Conservation (phyloP, 2,797 vertebrate species). For the Centropyge bicolor region DNA sequence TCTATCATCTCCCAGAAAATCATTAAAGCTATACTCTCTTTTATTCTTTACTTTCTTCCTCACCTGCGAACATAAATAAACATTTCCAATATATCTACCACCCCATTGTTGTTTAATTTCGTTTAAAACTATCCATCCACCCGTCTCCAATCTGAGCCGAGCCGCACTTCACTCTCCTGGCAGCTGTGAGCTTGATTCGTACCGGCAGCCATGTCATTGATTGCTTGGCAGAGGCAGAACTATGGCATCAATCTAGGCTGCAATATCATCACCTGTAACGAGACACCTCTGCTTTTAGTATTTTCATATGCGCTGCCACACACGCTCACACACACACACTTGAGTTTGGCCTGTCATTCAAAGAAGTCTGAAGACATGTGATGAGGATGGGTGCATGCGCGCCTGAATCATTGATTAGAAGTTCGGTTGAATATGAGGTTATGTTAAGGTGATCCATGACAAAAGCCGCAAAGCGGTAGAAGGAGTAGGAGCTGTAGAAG, state of each 20-base stretch:
- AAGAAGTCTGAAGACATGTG: slow-evolving; percentile 51
- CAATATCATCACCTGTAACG: slow-evolving; percentile 79
- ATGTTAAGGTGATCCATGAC: slow-evolving; percentile 45
- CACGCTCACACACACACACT: slow-evolving; percentile 8
- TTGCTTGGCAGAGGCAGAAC: slow-evolving; percentile 71
- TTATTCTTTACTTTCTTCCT: slow-evolving; percentile 1
- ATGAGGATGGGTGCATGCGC: slow-evolving; percentile 51
- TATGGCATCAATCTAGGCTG: slow-evolving; percentile 75
- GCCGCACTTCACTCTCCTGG: slow-evolving; percentile 68
- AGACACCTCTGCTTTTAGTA: slow-evolving; percentile 62
- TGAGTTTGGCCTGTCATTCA: slow-evolving; percentile 50
- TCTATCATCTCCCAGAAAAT: slow-evolving; percentile 35
- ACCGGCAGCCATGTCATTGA: slow-evolving; percentile 87
- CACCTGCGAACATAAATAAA: slow-evolving; percentile 50
- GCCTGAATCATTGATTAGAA: slow-evolving; percentile 73
- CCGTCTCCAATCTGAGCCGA: slow-evolving; percentile 57
- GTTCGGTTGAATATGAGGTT: slow-evolving; percentile 61
- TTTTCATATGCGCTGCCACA: slow-evolving; percentile 55
- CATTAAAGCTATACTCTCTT: slow-evolving; percentile 15
- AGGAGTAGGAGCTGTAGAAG: slow-evolving; percentile 3
- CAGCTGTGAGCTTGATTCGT: slow-evolving; percentile 82
- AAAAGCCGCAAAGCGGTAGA: slow-evolving; percentile 29
- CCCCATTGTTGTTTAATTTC: slow-evolving; percentile 67
- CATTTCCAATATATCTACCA: slow-evolving; percentile 53
- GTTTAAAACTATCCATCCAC: slow-evolving; percentile 66